A percentile compares a stretch with the other conserved stretches of the same genome.
phyloP scores from a whole-genome alignment of 2,797 vertebrate genomes.

The Melanotaenia pygmaea region DNA sequence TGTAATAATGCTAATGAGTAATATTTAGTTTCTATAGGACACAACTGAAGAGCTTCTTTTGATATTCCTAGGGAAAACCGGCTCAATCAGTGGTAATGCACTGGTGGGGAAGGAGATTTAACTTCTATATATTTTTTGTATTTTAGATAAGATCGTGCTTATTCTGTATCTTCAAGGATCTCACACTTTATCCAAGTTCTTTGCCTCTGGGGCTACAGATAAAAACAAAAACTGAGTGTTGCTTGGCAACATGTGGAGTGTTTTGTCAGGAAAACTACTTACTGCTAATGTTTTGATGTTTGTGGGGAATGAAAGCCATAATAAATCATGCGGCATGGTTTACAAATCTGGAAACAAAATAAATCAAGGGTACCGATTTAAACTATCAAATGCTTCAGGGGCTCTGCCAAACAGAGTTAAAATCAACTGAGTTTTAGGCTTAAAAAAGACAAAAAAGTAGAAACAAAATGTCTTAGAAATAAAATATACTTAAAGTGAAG shows the following conservation, averaged over 20 bases:
- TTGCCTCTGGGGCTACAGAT: neutral
- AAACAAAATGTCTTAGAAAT: neutral
- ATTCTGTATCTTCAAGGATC: no score
- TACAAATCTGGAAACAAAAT: neutral
- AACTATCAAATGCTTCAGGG: neutral
- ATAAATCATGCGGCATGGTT: neutral
- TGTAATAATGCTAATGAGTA: no score
- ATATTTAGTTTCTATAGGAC: no score
- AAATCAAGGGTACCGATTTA: neutral
- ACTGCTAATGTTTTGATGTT: neutral
- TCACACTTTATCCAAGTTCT: no score
- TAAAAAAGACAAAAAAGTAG: neutral
- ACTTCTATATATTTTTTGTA: neutral
- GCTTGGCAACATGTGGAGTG: constrained; percentile 8
- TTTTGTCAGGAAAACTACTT: neutral
- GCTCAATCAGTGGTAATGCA: no score
- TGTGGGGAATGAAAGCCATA: no score
- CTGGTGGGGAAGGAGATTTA: no score
- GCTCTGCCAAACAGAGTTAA: neutral
- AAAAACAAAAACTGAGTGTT: constrained; percentile 4
- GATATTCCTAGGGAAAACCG: no score
- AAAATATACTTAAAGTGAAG: neutral
- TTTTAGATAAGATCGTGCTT: no score
- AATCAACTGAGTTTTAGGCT: neutral
- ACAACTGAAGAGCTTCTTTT: no score